A percentile compares a stretch with the other conserved stretches of the same genome.
These are phyloP conservation scores for Hylomyscus alleni DNA, from an alignment of 2,797 vertebrate genomes.

Conservation along the genomic window DNA sequence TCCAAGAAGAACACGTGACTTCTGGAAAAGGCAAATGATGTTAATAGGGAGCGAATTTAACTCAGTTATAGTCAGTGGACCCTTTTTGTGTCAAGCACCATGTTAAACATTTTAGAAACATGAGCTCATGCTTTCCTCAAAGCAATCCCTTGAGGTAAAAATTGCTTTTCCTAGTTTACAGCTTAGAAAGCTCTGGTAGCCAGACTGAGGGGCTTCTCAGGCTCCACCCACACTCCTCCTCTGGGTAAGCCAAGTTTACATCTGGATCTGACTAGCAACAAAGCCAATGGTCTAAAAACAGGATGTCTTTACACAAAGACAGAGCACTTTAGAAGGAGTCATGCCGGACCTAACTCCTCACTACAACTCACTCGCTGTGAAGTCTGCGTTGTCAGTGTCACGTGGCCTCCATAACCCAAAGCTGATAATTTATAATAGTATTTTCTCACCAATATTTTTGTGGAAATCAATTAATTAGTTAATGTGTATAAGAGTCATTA, in stretches of 20 bases:
- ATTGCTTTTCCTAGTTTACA: slow-evolving; percentile 37
- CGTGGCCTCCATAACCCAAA: neutral
- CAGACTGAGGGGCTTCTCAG: slow-evolving; percentile 54
- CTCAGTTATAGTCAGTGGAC: neutral
- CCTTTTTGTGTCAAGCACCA: slow-evolving; percentile 16
- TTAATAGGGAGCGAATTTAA: neutral
- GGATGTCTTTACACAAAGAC: neutral
- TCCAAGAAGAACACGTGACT: neutral
- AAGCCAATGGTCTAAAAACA: neutral
- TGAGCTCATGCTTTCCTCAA: slow-evolving; percentile 65
- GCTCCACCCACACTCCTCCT: neutral
- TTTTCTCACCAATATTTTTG: neutral
- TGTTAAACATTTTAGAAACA: slow-evolving; percentile 58
- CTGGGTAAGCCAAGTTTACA: slow-evolving; percentile 21
- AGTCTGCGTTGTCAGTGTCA: neutral
- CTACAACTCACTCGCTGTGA: neutral
- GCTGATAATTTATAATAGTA: neutral
- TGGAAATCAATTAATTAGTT: neutral
- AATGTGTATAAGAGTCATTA: neutral
- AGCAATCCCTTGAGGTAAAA: slow-evolving; percentile 20
- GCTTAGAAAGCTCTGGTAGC: slow-evolving; percentile 15
- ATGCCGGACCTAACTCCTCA: neutral
- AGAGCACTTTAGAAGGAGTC: slow-evolving; percentile 26
- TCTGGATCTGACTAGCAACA: neutral
- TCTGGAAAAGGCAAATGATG: neutral